Base-by-base conservation (phyloP, 2,888 invertebrate species). In the Dendrolimus houi region DNA sequence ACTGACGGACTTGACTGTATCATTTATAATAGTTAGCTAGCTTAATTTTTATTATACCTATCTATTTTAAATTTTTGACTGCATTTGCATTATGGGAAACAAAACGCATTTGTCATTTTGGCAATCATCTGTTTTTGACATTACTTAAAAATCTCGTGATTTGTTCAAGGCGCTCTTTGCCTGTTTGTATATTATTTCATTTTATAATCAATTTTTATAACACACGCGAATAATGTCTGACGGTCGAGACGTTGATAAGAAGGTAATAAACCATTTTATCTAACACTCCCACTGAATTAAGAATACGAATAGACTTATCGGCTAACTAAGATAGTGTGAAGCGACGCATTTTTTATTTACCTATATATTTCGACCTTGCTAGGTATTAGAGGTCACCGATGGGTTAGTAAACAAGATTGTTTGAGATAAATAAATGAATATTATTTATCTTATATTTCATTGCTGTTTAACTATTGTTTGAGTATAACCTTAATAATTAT, bases 201-300 rank as follows among this genome's bases (percentile, higher is more conserved):
- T 59, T 63, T 60, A n/a, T 54, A 69, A 62, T 64, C 59, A 54
- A 55, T 64, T 66, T 64, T 66, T 67, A 70, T 67, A 70, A 77
- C 70, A 61, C 69, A 71, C 64, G 74, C 61, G 60, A 71, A 74
- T 69, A 63, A 87, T 87, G 87, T 77, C 77, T 59, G 84, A 85
- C 70, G 74, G 67, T 62, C 72, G 70, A 60, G 80, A 78, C 59
- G 72, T 67, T 59, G 85, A 85, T 83, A 83, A 84, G 77, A 87
- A 87, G 87, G 87, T 87, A 85, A 77, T 68, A 65, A 71, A 71
- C 67, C 66, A 62, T 67, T 69, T 74, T 80, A 79, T 77, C 76
- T 47, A 47, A 47, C 47, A 47, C 7, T 47, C 12, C 9, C 12
- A 47, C 47, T 8, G 47, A 47, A 47, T 47, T 47, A 47, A 10